phyloP scores from a whole-genome alignment of 2,888 invertebrate genomes.

The Nomada hirtipes region DNA sequence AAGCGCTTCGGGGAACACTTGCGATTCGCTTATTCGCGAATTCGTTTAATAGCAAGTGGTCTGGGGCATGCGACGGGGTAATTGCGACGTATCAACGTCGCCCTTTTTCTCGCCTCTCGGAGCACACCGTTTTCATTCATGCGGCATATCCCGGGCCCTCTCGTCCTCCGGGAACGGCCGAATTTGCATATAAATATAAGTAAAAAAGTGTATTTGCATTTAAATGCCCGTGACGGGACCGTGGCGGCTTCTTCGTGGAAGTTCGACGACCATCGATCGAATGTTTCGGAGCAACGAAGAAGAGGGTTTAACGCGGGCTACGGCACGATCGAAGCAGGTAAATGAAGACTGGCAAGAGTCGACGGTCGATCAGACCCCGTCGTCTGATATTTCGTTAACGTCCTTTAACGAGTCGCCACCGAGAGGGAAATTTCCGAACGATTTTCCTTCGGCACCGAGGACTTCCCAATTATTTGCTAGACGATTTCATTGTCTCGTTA shows the following conservation, averaged over 20 bases:
- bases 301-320: constrained; percentile 20
- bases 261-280: constrained; percentile 56
- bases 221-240: constrained; percentile 63
- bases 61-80: constrained; percentile 23
- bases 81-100: constrained; percentile 44
- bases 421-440: constrained; percentile 1
- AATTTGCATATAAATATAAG: constrained; percentile 80
- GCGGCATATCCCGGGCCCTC: constrained; percentile 19
- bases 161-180: constrained; percentile 61
- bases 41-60: constrained; percentile 23
- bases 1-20: constrained; percentile 2
- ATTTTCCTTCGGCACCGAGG: neutral
- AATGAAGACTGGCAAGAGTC: constrained; percentile 4
- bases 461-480: neutral
- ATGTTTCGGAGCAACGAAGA: constrained; percentile 20
- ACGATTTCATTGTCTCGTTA: too few species aligned
- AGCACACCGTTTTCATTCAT: constrained; percentile 43
- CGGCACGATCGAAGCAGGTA: neutral
- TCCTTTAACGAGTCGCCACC: neutral
- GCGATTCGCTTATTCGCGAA: constrained; percentile 18
- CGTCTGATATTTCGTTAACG: neutral
- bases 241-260: constrained; percentile 14
- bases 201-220: constrained; percentile 73
- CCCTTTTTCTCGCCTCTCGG: constrained; percentile 41
- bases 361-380: neutral